A percentile compares a stretch with the other conserved stretches of the same genome.
These are phyloP conservation scores for Odontophorus gujanensis DNA, from an alignment of 2,113 vertebrate genomes.

Conservation along the genomic window DNA sequence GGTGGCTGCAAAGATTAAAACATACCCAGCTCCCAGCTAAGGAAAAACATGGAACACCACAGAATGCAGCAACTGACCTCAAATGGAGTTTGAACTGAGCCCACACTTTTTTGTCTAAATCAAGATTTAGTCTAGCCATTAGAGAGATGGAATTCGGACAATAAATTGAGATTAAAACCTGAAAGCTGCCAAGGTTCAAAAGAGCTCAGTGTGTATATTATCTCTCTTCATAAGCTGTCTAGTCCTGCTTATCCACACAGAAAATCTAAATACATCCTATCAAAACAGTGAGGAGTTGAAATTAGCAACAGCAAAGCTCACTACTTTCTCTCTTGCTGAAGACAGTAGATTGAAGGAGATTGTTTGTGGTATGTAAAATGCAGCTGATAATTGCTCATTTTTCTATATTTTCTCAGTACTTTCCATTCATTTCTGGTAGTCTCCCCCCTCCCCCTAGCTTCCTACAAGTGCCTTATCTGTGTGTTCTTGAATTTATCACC, in stretches of 20 bases:
- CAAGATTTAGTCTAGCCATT: constrained; percentile 14
- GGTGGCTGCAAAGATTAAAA: neutral
- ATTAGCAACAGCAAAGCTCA: constrained; percentile 7
- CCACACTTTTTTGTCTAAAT: neutral
- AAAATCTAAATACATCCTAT: constrained; percentile 32
- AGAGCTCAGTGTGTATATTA: neutral
- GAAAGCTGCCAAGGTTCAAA: neutral
- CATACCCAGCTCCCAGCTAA: neutral
- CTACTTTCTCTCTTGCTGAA: neutral
- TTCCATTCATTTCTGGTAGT: neutral
- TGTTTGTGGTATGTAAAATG: neutral
- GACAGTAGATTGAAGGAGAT: neutral
- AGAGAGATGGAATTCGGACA: constrained; percentile 19
- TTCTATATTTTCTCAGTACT: neutral
- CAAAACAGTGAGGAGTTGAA: constrained; percentile 7
- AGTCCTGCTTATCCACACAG: neutral
- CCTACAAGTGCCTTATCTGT: neutral
- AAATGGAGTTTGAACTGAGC: neutral
- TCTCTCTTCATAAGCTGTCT: neutral
- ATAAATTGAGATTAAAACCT: constrained; percentile 32
- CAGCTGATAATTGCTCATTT: neutral
- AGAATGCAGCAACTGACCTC: neutral
- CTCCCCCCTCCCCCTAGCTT: neutral
- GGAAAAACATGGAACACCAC: neutral
- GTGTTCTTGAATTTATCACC: constrained; percentile 19